Percentiles rank a stretch among this genome's conserved stretches.
These are phyloP conservation scores for Drosophila busckii DNA, from an alignment of 1,140 invertebrate species.

Conservation along the genomic window DNA sequence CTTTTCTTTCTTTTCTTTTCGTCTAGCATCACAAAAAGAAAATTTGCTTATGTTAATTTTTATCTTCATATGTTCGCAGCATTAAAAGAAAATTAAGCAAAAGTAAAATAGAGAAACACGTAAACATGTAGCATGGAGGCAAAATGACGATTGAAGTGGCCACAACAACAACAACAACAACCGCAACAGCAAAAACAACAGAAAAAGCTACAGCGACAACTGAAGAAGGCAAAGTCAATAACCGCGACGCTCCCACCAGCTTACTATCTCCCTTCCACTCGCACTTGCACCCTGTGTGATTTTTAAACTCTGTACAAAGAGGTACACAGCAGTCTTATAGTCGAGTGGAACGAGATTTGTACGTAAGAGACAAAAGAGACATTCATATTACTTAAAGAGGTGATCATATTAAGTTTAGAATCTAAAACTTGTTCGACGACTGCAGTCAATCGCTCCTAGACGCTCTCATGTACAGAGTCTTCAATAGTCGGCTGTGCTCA, in stretches of 20 bases:
- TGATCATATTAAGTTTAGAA: no score
- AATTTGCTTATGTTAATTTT: constrained; percentile 59
- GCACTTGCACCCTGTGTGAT: neutral
- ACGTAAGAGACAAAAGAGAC: no score
- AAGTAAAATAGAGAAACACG: constrained; percentile 9
- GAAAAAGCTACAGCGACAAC: no score
- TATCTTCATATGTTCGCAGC: constrained; percentile 6
- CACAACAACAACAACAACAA: no score
- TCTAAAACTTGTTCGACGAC: no score
- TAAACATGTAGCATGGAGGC: constrained; percentile 20
- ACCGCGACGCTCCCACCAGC: constrained; percentile 45
- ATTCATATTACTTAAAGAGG: no score
- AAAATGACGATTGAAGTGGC: constrained; percentile 42
- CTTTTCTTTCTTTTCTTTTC: constrained; percentile 1
- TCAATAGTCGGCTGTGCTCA: neutral
- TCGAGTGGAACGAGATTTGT: no score
- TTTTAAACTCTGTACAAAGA: no score
- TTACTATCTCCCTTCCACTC: constrained; percentile 1
- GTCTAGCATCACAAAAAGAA: constrained; percentile 20
- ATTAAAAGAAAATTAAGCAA: constrained; percentile 20
- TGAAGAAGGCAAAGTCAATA: constrained; percentile 47
- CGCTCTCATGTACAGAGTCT: no score
- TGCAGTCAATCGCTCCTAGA: no score
- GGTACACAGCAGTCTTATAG: no score
- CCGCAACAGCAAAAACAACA: no score